phyloP scores from a whole-genome alignment of 2,113 vertebrate species.

The Megalops atlanticus region DNA sequence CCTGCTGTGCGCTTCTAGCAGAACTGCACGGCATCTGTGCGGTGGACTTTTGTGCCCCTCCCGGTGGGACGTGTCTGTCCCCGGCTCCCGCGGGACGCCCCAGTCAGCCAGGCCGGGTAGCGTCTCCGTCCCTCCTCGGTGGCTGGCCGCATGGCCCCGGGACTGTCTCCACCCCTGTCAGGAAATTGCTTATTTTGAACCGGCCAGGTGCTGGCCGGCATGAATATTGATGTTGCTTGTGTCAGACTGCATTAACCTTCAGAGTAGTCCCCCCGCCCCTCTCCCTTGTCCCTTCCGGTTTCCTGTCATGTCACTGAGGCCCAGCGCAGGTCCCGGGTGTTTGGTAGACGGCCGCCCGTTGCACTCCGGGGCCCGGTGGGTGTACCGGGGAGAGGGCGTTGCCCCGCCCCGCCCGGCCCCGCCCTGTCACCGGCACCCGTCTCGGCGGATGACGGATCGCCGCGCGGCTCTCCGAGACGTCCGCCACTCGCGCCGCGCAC shows the following conservation, averaged over 20 bases:
- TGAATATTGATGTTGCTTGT: conserved; percentile 28
- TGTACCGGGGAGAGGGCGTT: neutral
- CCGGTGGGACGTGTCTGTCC: neutral
- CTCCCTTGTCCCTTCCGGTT: neutral
- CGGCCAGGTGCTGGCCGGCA: neutral
- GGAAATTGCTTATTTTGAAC: conserved; percentile 16
- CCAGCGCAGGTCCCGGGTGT: neutral
- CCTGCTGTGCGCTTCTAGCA: too few species aligned
- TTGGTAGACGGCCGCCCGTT: neutral
- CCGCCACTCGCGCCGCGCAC: conserved; percentile 41
- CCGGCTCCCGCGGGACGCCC: neutral
- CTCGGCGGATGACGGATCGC: conserved; percentile 66
- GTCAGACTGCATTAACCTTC: conserved; percentile 28
- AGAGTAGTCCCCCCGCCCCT: neutral
- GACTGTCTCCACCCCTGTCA: neutral
- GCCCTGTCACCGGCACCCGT: conserved; percentile 45
- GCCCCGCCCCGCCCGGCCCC: conserved; percentile 13
- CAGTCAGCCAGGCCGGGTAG: neutral
- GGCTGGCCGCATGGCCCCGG: too few species aligned
- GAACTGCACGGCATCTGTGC: neutral
- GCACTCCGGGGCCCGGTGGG: neutral
- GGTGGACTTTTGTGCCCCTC: neutral
- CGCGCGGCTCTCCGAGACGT: conserved; percentile 54
- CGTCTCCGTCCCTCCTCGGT: neutral
- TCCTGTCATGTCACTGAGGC: neutral